phyloP scores from a whole-genome alignment of 2,113 vertebrate genomes.

The Balaenoptera acutorostrata region DNA sequence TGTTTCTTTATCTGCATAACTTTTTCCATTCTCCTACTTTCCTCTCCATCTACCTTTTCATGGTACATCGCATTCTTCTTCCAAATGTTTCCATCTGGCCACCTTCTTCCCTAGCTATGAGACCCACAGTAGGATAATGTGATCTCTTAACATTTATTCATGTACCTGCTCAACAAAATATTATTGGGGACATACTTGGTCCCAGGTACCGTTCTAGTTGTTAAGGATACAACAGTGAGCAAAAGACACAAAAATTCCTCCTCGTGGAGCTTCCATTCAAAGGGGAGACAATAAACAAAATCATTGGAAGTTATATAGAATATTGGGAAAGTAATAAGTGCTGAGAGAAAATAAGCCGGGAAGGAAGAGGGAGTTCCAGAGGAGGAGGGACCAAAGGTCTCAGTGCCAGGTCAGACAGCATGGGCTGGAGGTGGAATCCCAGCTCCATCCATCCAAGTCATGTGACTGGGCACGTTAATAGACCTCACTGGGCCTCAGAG shows the following conservation, averaged over 20 bases:
- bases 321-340: background rate
- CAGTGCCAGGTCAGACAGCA: background rate
- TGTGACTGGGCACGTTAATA: background rate
- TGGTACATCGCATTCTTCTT: background rate
- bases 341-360: background rate
- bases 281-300: background rate
- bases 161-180: background rate
- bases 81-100: background rate
- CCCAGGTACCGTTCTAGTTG: background rate
- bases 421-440: background rate
- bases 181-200: background rate
- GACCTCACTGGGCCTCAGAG: background rate
- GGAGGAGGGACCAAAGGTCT: background rate
- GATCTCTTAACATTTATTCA: background rate
- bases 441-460: background rate
- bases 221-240: background rate
- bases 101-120: background rate
- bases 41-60: background rate
- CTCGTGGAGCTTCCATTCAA: background rate
- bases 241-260: background rate
- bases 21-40: slow-evolving; percentile 8
- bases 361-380: background rate
- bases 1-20: background rate
- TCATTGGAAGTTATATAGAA: background rate
- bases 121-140: background rate